Percentiles rank a stretch among this genome's conserved stretches.
Conservation (phyloP, 2,797 vertebrate species). For the Kryptolebias ocellatus region DNA sequence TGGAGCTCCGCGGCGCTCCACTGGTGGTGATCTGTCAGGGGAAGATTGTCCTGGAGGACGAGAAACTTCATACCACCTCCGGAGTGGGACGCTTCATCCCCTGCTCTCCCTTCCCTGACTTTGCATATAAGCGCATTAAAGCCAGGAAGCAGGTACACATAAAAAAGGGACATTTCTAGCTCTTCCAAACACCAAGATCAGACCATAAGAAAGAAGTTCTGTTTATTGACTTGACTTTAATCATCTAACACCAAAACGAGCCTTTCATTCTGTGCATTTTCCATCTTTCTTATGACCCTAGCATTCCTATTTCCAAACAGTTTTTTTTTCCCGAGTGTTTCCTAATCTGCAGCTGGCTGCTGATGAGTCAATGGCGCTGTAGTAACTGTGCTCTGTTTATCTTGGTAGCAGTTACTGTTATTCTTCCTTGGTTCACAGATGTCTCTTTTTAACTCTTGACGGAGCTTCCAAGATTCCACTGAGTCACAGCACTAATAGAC, state of each 20-base stretch:
- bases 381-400: constrained; percentile 67
- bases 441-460: constrained; percentile 66
- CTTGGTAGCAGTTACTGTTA: constrained; percentile 65
- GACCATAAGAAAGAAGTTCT: not conserved
- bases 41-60: constrained; percentile 94
- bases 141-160: constrained; percentile 93
- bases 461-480: constrained; percentile 47
- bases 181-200: not conserved
- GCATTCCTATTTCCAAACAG: constrained; percentile 46
- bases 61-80: constrained; percentile 88
- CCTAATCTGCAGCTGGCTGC: constrained; percentile 61
- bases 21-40: constrained; percentile 95
- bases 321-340: constrained; percentile 17
- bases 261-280: constrained; percentile 10
- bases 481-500: constrained; percentile 46
- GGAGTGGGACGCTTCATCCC: constrained; percentile 94
- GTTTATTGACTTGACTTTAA: constrained; percentile 24
- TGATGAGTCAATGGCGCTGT: constrained; percentile 57
- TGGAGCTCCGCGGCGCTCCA: constrained; percentile 93
- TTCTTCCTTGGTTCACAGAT: constrained; percentile 66
- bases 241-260: constrained; percentile 8
- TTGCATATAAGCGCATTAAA: constrained; percentile 96
- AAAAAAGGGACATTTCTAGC: not conserved
- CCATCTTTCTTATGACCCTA: constrained; percentile 11
- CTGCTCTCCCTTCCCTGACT: constrained; percentile 92